Base-by-base conservation (phyloP, 2,113 vertebrate species). In the Cyanoliseus patagonus region DNA sequence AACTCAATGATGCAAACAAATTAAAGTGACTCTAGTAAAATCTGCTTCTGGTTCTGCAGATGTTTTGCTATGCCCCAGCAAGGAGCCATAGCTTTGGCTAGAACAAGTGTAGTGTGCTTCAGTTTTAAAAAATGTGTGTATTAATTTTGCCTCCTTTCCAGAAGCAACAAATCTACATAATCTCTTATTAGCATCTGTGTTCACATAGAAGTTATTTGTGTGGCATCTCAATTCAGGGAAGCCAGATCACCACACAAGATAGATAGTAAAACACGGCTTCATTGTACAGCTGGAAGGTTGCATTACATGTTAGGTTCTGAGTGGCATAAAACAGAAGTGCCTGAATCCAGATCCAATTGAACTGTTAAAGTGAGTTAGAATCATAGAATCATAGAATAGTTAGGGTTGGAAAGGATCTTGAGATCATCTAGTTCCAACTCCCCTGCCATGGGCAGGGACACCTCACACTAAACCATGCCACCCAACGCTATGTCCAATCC, bases 21-120 rank as follows among this genome's bases (percentile, higher is more conserved):
- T 31, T 37, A 57, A 74, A 75, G 11, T 41, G 10, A 31, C 17
- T 16, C 4, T 37, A 59, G 5, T 53, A 67, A 88, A 67, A 75
- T 75, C 15, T 75, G 1, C 6, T 70, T 55, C n/a, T 77, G 28
- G 4, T 62, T 75, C 61, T 94, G 59, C 35, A 77, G 41, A 49
- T 0, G 0, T 13, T 5, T 6, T 1, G 8, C n/a, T 2, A 0
- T 39, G 11, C 2, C 30, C 35, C 2, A 0, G 0, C 27, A 15
- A 59, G 3, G 1, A 7, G 27, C 25, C 30, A 28, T 15, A 25
- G 8, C 51, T 86, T 91, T 86, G 24, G 4, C 24, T 57, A 35
- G 68, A 76, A 51, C 1, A 49, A 77, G 9, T 51, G 20, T 55
- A 30, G 41, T 67, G 13, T 63, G 7, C 22, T 83, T 2, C 18